These are phyloP conservation scores for Aphrophora alni DNA, from an alignment of 2,888 invertebrate genomes.

Conservation along the genomic window DNA sequence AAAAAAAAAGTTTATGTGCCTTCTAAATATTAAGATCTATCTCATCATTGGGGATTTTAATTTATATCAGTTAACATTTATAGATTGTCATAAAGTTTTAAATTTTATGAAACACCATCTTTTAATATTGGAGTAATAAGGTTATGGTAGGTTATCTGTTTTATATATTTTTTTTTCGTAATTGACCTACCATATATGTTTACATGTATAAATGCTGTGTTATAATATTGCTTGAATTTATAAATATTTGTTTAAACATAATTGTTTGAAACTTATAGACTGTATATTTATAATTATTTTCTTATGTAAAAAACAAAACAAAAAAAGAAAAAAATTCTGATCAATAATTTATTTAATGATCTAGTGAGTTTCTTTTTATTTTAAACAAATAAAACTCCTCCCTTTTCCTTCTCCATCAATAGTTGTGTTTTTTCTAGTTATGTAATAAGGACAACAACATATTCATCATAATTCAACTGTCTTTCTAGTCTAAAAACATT, in stretches of 20 bases:
- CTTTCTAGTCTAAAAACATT: no score
- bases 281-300: slow-evolving; percentile 1
- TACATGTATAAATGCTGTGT: neutral
- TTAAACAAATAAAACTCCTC: neutral
- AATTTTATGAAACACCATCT: no score
- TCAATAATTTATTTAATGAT: no score
- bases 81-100: neutral
- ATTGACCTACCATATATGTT: neutral
- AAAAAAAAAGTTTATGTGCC: neutral
- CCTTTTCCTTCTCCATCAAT: neutral
- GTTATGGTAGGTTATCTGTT: neutral
- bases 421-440: no score
- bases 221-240: neutral
- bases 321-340: neutral
- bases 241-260: neutral
- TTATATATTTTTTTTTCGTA: neutral
- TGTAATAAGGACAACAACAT: no score
- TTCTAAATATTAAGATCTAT: neutral
- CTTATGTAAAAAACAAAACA: neutral
- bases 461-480: no score
- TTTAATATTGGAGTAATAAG: neutral
- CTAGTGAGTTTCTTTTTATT: no score
- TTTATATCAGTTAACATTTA: neutral
- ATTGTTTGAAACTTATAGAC: neutral
- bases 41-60: neutral